Evolutionary conservation across 2,113 vertebrate genomes (phyloP).

Genomic region (Lampris incognitus): DNA sequence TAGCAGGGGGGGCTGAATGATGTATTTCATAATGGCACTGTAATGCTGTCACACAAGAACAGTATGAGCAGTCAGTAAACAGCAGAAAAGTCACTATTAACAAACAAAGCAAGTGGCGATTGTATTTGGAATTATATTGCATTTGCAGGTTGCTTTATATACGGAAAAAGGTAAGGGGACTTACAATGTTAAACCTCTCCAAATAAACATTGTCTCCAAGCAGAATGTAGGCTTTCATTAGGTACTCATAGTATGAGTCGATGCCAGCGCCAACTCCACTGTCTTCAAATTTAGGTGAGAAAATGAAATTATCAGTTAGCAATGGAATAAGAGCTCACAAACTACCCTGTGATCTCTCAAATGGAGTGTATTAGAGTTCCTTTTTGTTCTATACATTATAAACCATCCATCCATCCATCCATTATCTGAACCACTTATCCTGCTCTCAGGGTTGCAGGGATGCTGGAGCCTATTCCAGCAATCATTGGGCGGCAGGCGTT

Average conservation of each 20-base stretch:
- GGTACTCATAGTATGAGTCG: conserved; percentile 98
- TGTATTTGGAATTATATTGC: neutral
- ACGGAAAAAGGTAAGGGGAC: conserved; percentile 44
- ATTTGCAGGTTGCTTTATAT: neutral
- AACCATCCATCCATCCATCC: no score
- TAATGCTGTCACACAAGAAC: conserved; percentile 87
- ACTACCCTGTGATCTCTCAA: neutral
- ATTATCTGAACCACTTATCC: no score
- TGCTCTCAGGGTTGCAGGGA: no score
- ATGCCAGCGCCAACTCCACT: conserved; percentile 98
- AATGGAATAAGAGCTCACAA: neutral
- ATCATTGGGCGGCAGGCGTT: no score
- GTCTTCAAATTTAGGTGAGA: conserved; percentile 79
- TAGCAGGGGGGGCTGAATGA: conserved; percentile 96
- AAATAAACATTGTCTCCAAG: conserved; percentile 94
- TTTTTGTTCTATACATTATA: neutral
- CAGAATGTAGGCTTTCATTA: conserved; percentile 98
- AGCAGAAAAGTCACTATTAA: neutral
- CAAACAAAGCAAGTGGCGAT: neutral
- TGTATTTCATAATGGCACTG: conserved; percentile 98
- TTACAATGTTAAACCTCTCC: conserved; percentile 96
- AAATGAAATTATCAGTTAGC: neutral
- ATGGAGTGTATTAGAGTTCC: neutral
- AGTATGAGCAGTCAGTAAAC: conserved; percentile 2
- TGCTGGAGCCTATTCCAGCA: no score